Evolutionary conservation across 1,140 invertebrate genomes (phyloP).

Genomic region (Melitaea cinxia): DNA sequence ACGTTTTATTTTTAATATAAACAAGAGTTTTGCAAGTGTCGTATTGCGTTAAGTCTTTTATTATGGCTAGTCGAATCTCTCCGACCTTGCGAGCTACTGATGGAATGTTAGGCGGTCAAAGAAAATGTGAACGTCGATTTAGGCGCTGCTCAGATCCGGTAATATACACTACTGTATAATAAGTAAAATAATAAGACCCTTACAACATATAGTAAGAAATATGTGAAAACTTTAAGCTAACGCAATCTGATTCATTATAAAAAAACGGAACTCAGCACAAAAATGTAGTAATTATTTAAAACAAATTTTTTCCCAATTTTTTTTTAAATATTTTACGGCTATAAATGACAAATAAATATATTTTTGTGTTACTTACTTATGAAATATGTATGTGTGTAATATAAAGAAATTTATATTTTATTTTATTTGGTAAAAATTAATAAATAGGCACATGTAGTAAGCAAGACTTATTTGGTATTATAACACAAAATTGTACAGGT

Average conservation of each 20-base stretch:
- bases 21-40: conserved; percentile 4
- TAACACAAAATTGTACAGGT: not conserved
- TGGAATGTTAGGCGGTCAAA: conserved; percentile 47
- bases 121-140: conserved; percentile 48
- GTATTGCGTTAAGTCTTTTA: conserved; percentile 26
- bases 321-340: not conserved
- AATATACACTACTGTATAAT: conserved; percentile 14
- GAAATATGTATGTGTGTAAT: too few species aligned
- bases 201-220: not conserved
- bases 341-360: too few species aligned
- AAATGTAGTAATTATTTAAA: too few species aligned
- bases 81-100: conserved; percentile 42
- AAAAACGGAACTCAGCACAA: too few species aligned
- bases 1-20: not conserved
- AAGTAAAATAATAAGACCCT: conserved; percentile 1
- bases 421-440: too few species aligned
- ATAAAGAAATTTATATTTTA: too few species aligned
- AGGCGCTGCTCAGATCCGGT: conserved; percentile 46
- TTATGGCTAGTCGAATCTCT: conserved; percentile 45
- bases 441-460: too few species aligned
- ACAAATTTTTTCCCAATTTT: too few species aligned
- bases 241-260: too few species aligned
- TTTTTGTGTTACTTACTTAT: too few species aligned
- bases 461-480: too few species aligned
- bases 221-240: not conserved